Evolutionary conservation across 2,797 vertebrate genomes (phyloP), one percentile per base, ranked within the genome.

Genomic region (Crocodylus rhombifer): DNA sequence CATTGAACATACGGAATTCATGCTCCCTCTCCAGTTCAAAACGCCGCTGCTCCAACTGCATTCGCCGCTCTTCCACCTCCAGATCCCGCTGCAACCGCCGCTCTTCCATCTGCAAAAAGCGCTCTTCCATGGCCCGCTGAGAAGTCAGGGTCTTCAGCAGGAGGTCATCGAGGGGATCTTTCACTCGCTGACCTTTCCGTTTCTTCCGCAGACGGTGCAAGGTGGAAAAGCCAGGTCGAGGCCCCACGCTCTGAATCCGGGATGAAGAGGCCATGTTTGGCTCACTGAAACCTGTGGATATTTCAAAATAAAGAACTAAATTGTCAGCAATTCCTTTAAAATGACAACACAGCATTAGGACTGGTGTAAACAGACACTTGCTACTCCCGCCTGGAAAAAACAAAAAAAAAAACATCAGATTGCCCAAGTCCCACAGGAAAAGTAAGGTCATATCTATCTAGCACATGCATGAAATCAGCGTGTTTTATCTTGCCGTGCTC

Each of bases 11-110:
- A 79, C 98, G 98, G 36, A 98, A 98, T 95, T 99, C 98, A 0
- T 99, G 98, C 62, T 99, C 98, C 14, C 98, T 97, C 87, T 99
- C 98, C 95, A 98, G 97, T 63, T 98, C 98, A 2, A 98, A 97
- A 65, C 98, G 97, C 25, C 97, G 98, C 87, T 96, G 98, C 94
- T 99, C 99, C 93, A 98, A 95, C 16, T 98, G 98, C 86, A 98
- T 97, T 76, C 98, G 97, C 3, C 98, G 97, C 94, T 99, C 98
- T 95, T 99, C 98, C 0, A 97, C 98, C 0, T 97, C 98, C 82
- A 97, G 82, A 90, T 98, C 98, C 16, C 98, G 97, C 94, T 98
- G 98, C 78, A 98, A 95, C 2, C 98, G 97, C 0, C 98, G 97
- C 81, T 98, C 98, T 84, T 98, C 98, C 97, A 99, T 87, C 62